Conservation (phyloP, 2,888 invertebrate species). For the Pterostichus niger region DNA sequence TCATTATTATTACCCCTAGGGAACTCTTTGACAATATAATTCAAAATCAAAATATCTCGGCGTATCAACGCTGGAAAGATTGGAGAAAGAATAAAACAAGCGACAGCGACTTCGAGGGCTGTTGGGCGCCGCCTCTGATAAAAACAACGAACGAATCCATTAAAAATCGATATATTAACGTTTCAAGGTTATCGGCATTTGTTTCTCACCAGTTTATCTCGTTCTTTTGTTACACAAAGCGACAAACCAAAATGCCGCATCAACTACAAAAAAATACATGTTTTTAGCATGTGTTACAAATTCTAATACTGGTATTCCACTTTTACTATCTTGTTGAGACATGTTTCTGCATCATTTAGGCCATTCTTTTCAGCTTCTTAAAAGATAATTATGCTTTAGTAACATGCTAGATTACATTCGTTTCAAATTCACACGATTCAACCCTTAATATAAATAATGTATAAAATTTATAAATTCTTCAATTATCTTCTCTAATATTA, state of each 20-base stretch:
- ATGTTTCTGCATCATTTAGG: constrained; percentile 12
- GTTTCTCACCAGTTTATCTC: constrained; percentile 59
- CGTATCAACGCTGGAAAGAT: not conserved
- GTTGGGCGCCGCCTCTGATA: constrained; percentile 34
- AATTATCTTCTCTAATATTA: too few species aligned
- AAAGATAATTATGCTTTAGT: too few species aligned
- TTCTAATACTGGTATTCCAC: constrained; percentile 2
- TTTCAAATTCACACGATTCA: too few species aligned
- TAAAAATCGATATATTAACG: constrained; percentile 56
- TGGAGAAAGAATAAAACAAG: constrained; percentile 9
- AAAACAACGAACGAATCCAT: constrained; percentile 42
- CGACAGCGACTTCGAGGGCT: constrained; percentile 8
- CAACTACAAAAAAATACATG: constrained; percentile 25
- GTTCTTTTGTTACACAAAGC: constrained; percentile 44
- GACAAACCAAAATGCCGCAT: constrained; percentile 26
- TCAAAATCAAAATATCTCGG: not conserved
- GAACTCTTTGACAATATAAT: constrained; percentile 20
- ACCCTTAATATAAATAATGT: too few species aligned
- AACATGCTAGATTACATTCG: too few species aligned
- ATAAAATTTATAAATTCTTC: too few species aligned
- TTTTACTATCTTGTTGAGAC: constrained; percentile 23
- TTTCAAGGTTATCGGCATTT: constrained; percentile 54
- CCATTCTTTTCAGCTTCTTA: not conserved
- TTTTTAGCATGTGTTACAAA: constrained; percentile 47
- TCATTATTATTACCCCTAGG: not conserved